Base-by-base conservation (phyloP, 2,113 vertebrate genomes). In the Hemichromis elongatus region DNA sequence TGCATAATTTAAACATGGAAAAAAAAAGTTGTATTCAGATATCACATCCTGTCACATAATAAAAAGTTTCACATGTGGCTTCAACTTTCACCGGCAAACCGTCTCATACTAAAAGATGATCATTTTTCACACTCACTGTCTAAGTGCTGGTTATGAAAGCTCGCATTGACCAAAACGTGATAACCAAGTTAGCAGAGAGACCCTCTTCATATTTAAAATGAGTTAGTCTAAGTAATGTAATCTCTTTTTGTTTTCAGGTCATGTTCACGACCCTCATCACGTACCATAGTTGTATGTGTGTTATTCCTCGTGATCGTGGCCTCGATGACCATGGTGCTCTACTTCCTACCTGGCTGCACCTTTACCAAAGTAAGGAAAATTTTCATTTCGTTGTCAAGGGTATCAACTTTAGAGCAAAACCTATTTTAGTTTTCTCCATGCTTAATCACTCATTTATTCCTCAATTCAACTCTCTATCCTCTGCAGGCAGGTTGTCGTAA, bases 271-370 rank as follows among this genome's bases (percentile, higher is more conserved):
- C 97, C 96, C 19, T 98, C 97, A 42, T 89, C 82, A 1, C 97
- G 96, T 84, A 97, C 97, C 78, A 61, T 96, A 85, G 94, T 96
- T 42, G 93, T 97, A 37, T 97, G 97, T 92, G 95, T 95, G 86
- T 95, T 97, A 68, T 86, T 98, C 79, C 92, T 99, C 78, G 91
- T 97, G 78, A 92, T 97, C 89, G 95, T 96, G 16, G 89, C 96
- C 63, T 97, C 97, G 18, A 89, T 99, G 86, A 94, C 96, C 84
- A 96, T 97, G 96, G 95, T 96, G 11, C 93, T 99, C 85, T 99
- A 97, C 93, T 95, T 99, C 91, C 91, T 99, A 88, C 98, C 98
- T 68, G 97, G 95, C 85, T 99, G 98, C 93, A 98, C 95, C 56
- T 99, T 99, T 95, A 98, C 98, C 89, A 98, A 96, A 97, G 98